phyloP scores from a whole-genome alignment of 1,140 invertebrate genomes.

The Chionoecetes opilio region DNA sequence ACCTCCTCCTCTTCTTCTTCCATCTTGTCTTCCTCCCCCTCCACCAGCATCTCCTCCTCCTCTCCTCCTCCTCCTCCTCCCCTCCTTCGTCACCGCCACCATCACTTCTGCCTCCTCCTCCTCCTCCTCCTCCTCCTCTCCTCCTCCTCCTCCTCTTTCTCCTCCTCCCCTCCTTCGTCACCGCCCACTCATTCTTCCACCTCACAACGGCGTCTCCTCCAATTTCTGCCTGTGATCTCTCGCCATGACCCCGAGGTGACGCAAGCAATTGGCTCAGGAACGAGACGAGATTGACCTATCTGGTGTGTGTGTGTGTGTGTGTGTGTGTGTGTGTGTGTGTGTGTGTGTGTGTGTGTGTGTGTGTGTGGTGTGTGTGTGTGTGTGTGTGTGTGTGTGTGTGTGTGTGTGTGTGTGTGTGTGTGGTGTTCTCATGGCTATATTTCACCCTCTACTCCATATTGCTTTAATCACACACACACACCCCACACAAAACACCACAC shows the following conservation, averaged over 20 bases:
- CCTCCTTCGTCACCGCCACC: no score
- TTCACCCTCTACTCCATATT: no score
- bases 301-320: slow-evolving; percentile 18
- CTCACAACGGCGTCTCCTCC: background rate
- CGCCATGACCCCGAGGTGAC: background rate
- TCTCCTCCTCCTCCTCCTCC: no score
- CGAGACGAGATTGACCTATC: background rate
- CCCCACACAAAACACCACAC: background rate
- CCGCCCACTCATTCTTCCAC: background rate
- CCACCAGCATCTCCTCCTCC: background rate
- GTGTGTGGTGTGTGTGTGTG: background rate
- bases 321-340: slow-evolving; percentile 27
- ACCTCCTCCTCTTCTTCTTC: background rate
- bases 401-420: no score
- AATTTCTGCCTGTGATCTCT: background rate
- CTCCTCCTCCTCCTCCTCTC: no score
- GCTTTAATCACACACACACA: background rate
- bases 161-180: no score
- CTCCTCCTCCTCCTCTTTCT: no score
- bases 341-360: slow-evolving; percentile 23
- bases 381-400: no score
- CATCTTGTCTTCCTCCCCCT: background rate
- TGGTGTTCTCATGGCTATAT: no score
- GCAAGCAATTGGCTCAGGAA: slow-evolving; percentile 4
- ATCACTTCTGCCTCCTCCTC: no score